These are phyloP conservation scores for Rhorus exstirpatorius DNA, from an alignment of 2,888 invertebrate genomes.

Conservation along the genomic window DNA sequence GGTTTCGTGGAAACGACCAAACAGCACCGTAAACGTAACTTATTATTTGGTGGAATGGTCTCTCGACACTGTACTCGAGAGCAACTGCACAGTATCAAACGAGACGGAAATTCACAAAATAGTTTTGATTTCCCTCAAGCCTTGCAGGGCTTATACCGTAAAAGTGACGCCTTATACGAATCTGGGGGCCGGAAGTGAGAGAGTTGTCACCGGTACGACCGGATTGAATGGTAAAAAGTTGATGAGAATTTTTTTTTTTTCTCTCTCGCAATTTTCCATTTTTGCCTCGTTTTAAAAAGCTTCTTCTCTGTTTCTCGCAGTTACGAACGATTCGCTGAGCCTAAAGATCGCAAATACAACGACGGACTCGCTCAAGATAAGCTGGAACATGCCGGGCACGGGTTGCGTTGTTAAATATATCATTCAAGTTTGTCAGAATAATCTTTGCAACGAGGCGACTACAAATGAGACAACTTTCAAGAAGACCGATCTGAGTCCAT, in stretches of 20 bases:
- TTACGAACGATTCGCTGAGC: constrained; percentile 54
- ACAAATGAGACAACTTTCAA: constrained; percentile 59
- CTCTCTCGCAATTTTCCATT: neutral
- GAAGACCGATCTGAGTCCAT: constrained; percentile 66
- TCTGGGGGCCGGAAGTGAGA: constrained; percentile 19
- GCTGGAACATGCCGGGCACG: constrained; percentile 66
- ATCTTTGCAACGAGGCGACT: constrained; percentile 36
- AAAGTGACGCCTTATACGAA: constrained; percentile 60
- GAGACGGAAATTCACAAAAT: constrained; percentile 1
- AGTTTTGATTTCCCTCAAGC: constrained; percentile 20
- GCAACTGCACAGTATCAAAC: constrained; percentile 36
- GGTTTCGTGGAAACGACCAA: constrained; percentile 64
- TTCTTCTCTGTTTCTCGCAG: constrained; percentile 25
- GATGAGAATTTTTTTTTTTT: neutral
- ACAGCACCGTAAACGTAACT: neutral
- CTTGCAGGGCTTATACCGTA: constrained; percentile 69
- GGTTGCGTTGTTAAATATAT: constrained; percentile 66
- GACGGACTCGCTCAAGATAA: constrained; percentile 63
- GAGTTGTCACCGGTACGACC: constrained; percentile 60
- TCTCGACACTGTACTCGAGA: neutral
- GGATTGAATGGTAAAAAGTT: constrained; percentile 64
- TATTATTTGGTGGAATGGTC: constrained; percentile 65
- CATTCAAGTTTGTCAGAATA: constrained; percentile 59
- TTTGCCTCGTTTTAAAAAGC: no score
- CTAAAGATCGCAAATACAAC: constrained; percentile 51